Evolutionary conservation across 2,797 vertebrate genomes (phyloP).

Genomic region (Schizothorax lantsangensis): DNA sequence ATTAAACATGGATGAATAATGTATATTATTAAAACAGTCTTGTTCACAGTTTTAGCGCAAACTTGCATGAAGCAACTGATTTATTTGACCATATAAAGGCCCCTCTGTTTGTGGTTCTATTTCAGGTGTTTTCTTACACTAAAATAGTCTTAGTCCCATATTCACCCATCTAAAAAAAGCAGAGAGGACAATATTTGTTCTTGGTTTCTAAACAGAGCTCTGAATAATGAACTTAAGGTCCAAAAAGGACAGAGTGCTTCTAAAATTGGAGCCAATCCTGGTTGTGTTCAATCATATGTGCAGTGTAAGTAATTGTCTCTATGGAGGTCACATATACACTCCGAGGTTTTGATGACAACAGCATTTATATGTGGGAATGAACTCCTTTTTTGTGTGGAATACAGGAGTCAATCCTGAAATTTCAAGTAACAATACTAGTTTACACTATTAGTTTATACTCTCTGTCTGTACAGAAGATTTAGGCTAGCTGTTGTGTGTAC

Average conservation of each 20-base stretch:
- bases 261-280: constrained; percentile 1
- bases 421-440: not conserved
- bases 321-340: not conserved
- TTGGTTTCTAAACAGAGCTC: constrained; percentile 3
- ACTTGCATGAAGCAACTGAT: not conserved
- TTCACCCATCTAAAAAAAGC: not conserved
- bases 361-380: not conserved
- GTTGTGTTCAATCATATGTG: not conserved
- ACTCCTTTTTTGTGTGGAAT: not conserved
- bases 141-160: not conserved
- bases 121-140: not conserved
- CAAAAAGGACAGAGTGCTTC: constrained; percentile 10
- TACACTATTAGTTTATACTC: not conserved
- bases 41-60: not conserved
- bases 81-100: not conserved
- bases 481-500: not conserved
- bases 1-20: not conserved
- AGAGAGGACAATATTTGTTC: constrained; percentile 4
- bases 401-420: not conserved
- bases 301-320: constrained; percentile 19
- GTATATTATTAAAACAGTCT: not conserved
- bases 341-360: not conserved
- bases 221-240: constrained; percentile 19
- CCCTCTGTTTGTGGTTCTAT: constrained; percentile 8
- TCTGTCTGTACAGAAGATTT: not conserved